These are phyloP conservation scores for Antennarius striatus DNA, from an alignment of 2,113 vertebrate genomes.

Conservation along the genomic window DNA sequence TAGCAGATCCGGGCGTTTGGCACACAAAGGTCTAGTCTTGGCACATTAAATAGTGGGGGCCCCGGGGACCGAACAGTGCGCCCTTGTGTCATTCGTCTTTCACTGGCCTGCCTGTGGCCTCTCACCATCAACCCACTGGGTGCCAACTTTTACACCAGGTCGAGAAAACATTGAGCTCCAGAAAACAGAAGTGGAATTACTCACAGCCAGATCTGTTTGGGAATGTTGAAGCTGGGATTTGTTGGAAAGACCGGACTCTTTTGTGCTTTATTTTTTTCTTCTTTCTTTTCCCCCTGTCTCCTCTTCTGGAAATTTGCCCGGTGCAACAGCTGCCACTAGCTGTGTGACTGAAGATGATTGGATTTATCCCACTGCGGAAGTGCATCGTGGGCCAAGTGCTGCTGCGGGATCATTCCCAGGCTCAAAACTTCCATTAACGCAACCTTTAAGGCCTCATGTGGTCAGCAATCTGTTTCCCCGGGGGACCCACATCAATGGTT, in stretches of 20 bases:
- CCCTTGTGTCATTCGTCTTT: constrained; percentile 49
- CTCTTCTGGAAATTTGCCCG: constrained; percentile 42
- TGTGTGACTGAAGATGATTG: constrained; percentile 48
- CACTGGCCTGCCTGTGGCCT: constrained; percentile 30
- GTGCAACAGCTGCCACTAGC: constrained; percentile 61
- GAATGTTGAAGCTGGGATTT: constrained; percentile 33
- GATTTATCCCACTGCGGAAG: constrained; percentile 45
- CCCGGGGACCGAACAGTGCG: constrained; percentile 43
- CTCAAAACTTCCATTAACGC: constrained; percentile 1
- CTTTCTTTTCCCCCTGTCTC: not conserved
- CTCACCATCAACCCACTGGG: constrained; percentile 16
- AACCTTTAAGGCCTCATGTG: constrained; percentile 22
- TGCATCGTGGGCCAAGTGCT: constrained; percentile 47
- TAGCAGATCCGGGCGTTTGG: constrained; percentile 23
- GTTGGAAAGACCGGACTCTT: constrained; percentile 30
- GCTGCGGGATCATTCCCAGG: constrained; percentile 19
- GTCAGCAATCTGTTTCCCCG: not conserved
- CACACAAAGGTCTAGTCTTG: constrained; percentile 52
- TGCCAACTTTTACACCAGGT: constrained; percentile 61
- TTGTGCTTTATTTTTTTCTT: constrained; percentile 20
- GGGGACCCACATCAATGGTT: not conserved
- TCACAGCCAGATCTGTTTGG: constrained; percentile 37
- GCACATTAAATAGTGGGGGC: constrained; percentile 29
- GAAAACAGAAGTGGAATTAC: constrained; percentile 50
- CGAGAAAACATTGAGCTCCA: constrained; percentile 46